Conservation (phyloP, 2,888 invertebrate genomes). For the Drosophila kokeensis region DNA sequence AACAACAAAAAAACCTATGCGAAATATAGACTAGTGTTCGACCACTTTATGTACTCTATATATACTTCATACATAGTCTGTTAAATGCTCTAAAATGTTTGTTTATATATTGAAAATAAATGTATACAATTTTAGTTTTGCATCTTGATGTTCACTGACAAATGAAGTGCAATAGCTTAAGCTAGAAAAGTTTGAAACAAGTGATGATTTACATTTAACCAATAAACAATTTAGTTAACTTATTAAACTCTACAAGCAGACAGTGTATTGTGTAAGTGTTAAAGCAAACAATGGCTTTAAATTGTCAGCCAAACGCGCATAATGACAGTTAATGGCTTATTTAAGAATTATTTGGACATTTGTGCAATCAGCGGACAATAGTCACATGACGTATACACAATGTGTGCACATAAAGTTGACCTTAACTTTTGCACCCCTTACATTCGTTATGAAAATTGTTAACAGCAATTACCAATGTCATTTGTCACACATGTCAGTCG, state of each 20-base stretch:
- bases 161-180: neutral
- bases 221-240: neutral
- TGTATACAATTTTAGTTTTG: neutral
- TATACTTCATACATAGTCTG: neutral
- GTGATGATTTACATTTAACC: neutral
- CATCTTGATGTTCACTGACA: neutral
- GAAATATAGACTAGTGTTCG: neutral
- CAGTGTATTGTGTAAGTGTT: slow-evolving; percentile 3
- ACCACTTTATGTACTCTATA: neutral
- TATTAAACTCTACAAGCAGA: neutral
- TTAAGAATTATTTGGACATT: slow-evolving; percentile 21
- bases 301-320: slow-evolving; percentile 6
- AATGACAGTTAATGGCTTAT: slow-evolving; percentile 31
- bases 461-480: slow-evolving; percentile 62
- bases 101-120: neutral
- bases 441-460: slow-evolving; percentile 52
- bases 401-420: slow-evolving; percentile 1
- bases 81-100: no score
- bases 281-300: slow-evolving; percentile 2
- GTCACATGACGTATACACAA: slow-evolving; percentile 34
- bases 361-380: neutral
- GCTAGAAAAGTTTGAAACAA: neutral
- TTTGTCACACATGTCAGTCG: slow-evolving; percentile 50
- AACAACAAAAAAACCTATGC: slow-evolving; percentile 4
- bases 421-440: neutral